phyloP scores from a whole-genome alignment of 1,140 invertebrate genomes.

The Drosophila melanica region DNA sequence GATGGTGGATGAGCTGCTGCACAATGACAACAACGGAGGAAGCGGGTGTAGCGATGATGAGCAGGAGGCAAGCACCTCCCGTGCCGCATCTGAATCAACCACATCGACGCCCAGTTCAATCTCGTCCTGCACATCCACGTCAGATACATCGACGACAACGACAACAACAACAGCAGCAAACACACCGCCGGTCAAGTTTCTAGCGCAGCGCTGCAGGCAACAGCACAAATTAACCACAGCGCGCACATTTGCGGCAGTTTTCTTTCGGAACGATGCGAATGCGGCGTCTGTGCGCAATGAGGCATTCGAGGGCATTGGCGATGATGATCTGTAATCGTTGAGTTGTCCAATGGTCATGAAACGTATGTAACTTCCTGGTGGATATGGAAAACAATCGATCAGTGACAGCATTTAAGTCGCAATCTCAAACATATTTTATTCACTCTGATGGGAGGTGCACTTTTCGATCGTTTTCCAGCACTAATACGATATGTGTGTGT shows the following conservation, averaged over 20 bases:
- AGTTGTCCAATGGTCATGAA: neutral
- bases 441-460: neutral
- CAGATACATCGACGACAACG: conserved; percentile 45
- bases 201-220: conserved; percentile 79
- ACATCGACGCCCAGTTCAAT: conserved; percentile 66
- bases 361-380: conserved; percentile 14
- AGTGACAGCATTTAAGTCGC: neutral
- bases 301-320: conserved; percentile 95
- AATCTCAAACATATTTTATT: conserved; percentile 1
- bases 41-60: conserved; percentile 63
- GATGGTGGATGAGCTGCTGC: conserved; percentile 96
- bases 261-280: conserved; percentile 86
- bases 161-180: conserved; percentile 56
- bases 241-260: conserved; percentile 85
- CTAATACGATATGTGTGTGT: conserved; percentile 24
- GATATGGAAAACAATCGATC: conserved; percentile 12
- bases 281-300: conserved; percentile 88
- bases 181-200: conserved; percentile 81
- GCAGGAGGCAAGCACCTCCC: conserved; percentile 58
- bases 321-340: conserved; percentile 89
- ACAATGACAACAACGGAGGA: conserved; percentile 86
- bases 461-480: conserved; percentile 25
- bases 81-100: conserved; percentile 42
- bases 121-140: conserved; percentile 82
- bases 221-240: conserved; percentile 83